A percentile compares a stretch with the other conserved stretches of the same genome.
Conservation (phyloP, 1,140 invertebrate species). For the Brachionus manjavacas region DNA sequence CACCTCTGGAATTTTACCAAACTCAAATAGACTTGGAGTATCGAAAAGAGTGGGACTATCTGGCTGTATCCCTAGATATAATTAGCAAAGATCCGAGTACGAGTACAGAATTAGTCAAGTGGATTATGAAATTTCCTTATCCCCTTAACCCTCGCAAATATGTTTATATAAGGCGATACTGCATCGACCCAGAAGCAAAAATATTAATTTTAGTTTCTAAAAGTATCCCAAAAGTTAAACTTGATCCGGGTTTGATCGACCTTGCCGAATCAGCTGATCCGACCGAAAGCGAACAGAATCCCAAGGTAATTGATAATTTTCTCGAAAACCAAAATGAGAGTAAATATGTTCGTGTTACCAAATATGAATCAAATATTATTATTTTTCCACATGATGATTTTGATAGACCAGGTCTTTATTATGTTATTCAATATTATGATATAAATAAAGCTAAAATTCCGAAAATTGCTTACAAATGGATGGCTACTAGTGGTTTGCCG, state of each 20-base stretch:
- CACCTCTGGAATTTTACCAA: not conserved
- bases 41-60: constrained; percentile 40
- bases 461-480: constrained; percentile 41
- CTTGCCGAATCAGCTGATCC: not conserved
- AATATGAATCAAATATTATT: constrained; percentile 39
- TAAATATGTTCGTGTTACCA: constrained; percentile 8
- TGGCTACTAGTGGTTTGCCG: constrained; percentile 28
- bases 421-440: constrained; percentile 42
- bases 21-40: constrained; percentile 40
- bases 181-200: not conserved
- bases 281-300: not conserved
- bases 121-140: constrained; percentile 40
- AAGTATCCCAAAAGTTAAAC: not conserved
- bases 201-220: constrained; percentile 29
- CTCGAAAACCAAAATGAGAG: not conserved
- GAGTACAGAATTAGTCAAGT: constrained; percentile 3
- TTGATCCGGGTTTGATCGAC: not conserved
- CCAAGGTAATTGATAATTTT: not conserved
- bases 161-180: constrained; percentile 2
- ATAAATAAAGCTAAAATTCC: constrained; percentile 40
- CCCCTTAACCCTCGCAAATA: not conserved
- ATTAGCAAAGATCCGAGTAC: not conserved
- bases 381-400: constrained; percentile 26
- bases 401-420: constrained; percentile 8
- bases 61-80: not conserved